Percentiles rank a stretch among this genome's conserved stretches.
Conservation (phyloP, 2,888 invertebrate species). For the Machimus atricapillus region DNA sequence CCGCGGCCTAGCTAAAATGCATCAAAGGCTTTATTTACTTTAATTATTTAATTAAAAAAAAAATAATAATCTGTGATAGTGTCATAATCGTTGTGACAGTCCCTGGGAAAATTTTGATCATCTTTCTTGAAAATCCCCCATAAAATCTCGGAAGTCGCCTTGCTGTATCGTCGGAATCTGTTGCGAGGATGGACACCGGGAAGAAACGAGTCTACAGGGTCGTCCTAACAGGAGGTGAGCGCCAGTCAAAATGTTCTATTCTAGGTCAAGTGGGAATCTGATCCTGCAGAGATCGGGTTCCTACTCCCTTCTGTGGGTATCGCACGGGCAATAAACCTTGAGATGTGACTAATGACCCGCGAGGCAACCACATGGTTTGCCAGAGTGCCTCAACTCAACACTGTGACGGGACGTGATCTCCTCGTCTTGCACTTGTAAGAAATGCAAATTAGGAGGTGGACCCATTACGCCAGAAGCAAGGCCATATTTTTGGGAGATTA, state of each 20-base stretch:
- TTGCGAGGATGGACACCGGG: slow-evolving; percentile 2
- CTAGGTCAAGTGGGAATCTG: not conserved
- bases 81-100: not conserved
- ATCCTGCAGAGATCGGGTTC: not conserved
- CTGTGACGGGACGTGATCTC: not conserved
- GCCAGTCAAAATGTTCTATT: not conserved
- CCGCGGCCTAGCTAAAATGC: not conserved
- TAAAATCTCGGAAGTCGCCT: not conserved
- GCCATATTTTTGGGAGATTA: not conserved
- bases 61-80: slow-evolving; percentile 21
- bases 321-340: not conserved
- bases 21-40: slow-evolving; percentile 3
- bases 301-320: not conserved
- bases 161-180: not conserved
- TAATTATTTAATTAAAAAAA: not conserved
- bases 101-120: not conserved
- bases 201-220: slow-evolving; percentile 16
- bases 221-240: slow-evolving; percentile 29
- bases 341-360: not conserved
- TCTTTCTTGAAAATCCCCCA: not conserved
- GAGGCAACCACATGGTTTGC: not conserved
- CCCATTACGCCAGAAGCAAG: not conserved
- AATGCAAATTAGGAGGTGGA: not conserved
- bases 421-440: not conserved
- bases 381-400: not conserved